These are phyloP conservation scores for Stratiomys singularior DNA, from an alignment of 2,888 invertebrate genomes.

Conservation along the genomic window DNA sequence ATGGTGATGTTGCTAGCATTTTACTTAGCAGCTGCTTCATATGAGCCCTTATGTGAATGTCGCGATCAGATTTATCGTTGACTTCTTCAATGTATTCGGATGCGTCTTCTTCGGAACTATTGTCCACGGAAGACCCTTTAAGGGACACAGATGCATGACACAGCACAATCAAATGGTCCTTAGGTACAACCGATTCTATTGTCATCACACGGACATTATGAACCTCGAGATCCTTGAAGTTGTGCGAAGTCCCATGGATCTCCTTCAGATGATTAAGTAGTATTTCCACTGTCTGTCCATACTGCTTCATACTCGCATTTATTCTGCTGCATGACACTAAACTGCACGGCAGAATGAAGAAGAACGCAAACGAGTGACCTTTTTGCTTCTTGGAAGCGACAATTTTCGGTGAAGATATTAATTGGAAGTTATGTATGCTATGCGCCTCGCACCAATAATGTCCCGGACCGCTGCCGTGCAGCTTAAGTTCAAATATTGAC, in stretches of 20 bases:
- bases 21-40: slow-evolving; percentile 41
- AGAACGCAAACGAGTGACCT: slow-evolving; percentile 60
- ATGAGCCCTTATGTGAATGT: slow-evolving; percentile 37
- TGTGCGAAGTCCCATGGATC: slow-evolving; percentile 53
- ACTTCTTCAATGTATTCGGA: slow-evolving; percentile 62
- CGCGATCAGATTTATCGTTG: slow-evolving; percentile 57
- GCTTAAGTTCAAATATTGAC: slow-evolving; percentile 67
- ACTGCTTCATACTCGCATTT: slow-evolving; percentile 45
- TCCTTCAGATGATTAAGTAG: slow-evolving; percentile 52
- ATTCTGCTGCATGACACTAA: slow-evolving; percentile 20
- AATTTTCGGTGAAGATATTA: slow-evolving; percentile 67
- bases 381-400: slow-evolving; percentile 65
- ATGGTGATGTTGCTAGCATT: slow-evolving; percentile 35
- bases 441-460: slow-evolving; percentile 76
- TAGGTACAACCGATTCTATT: slow-evolving; percentile 58
- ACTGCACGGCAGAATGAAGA: slow-evolving; percentile 57
- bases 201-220: slow-evolving; percentile 69
- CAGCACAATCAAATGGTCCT: slow-evolving; percentile 54
- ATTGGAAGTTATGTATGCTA: slow-evolving; percentile 66
- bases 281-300: slow-evolving; percentile 48
- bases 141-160: slow-evolving; percentile 52
- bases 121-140: slow-evolving; percentile 49
- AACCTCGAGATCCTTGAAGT: slow-evolving; percentile 55
- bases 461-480: slow-evolving; percentile 69
- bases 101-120: slow-evolving; percentile 65